Evolutionary conservation across 2,113 vertebrate species (phyloP), one percentile per base, ranked within the genome.

Genomic region (Chionis minor): DNA sequence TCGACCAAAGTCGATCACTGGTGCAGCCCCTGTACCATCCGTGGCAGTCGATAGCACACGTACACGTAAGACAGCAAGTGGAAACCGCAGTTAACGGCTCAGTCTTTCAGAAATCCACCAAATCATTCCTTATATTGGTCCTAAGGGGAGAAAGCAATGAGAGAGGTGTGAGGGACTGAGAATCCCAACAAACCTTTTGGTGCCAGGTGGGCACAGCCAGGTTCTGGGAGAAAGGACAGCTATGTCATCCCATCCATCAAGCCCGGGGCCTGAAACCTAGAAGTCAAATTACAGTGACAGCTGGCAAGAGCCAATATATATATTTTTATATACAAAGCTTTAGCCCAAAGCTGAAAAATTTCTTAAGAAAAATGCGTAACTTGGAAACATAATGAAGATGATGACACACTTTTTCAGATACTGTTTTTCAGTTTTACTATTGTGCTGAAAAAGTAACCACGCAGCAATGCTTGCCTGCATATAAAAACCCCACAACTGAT

Each of bases 31-130:
- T 27, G 45, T 5, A 18, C 19, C 28, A 21, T 6, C 55, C 2
- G 3, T 22, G n/a, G 73, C 62, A 78, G 69, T 22, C 4, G 6
- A 44, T 0, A 70, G 62, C 66, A 77, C 13, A 55, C 1, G 4
- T 21, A 18, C 22, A 49, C 0, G 0, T 27, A n/a, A 10, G 2
- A 59, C n/a, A 82, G 66, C 23, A 51, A 58, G 28, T 0, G 4
- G 15, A 78, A 35, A 8, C 20, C 20, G 42, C 1, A 1, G 27
- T 21, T 54, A 78, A 45, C 0, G 4, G 38, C 40, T 61, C 44
- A 30, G 73, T 40, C 71, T 73, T 91, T 44, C 58, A 70, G 66
- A 95, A 95, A 75, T 14, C 21, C 62, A 59, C 23, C 32, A 18
- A 73, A 24, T 52, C 23, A 20, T 35, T 69, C 33, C 35, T 59